Conservation (phyloP, 2,113 vertebrate species). For the Chrysemys picta region DNA sequence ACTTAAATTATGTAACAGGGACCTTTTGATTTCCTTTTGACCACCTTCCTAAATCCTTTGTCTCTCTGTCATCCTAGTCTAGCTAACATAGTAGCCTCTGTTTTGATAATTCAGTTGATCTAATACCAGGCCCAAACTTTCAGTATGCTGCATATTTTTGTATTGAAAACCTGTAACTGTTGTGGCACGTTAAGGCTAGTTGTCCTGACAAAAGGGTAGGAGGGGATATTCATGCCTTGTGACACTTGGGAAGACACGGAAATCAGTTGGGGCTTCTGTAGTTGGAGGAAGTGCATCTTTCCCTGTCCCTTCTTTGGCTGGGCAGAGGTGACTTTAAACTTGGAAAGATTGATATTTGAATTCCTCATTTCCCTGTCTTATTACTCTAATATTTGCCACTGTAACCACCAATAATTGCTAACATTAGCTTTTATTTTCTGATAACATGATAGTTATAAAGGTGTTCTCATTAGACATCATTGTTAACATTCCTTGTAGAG, state of each 20-base stretch:
- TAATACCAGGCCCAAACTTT: background rate
- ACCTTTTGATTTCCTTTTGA: background rate
- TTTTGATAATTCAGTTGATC: background rate
- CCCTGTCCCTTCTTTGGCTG: background rate
- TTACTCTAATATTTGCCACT: background rate
- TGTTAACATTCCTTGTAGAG: background rate
- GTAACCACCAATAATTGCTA: background rate
- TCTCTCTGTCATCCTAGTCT: background rate
- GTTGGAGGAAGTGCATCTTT: background rate
- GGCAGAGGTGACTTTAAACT: background rate
- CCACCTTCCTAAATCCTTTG: background rate
- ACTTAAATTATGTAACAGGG: background rate
- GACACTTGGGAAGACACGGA: rapidly evolving
- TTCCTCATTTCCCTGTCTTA: background rate
- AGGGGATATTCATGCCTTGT: background rate
- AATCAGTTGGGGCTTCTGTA: background rate
- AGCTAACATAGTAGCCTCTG: background rate
- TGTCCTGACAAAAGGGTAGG: background rate
- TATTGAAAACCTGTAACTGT: background rate
- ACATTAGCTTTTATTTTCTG: background rate
- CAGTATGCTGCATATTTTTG: background rate
- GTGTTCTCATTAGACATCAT: rapidly evolving
- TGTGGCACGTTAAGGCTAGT: background rate
- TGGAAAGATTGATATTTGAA: background rate
- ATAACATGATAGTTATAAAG: background rate